A percentile compares a stretch with the other conserved stretches of the same genome.
Evolutionary conservation across 2,888 invertebrate genomes (phyloP).

Genomic region (Fabriciana adippe): DNA sequence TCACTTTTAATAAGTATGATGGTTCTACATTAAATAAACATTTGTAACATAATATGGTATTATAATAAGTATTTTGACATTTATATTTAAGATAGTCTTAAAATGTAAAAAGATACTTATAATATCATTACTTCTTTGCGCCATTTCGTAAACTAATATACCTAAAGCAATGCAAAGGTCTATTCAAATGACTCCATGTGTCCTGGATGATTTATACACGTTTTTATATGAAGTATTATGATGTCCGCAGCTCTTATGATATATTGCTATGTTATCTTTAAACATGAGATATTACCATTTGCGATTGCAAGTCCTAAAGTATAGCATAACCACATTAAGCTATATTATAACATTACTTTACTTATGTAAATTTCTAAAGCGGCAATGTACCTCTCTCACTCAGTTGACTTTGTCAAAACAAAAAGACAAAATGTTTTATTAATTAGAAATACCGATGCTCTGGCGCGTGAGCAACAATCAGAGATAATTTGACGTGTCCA

Average conservation of each 20-base stretch:
- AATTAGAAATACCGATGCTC: slow-evolving; percentile 41
- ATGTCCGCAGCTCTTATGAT: slow-evolving; percentile 27
- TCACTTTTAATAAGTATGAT: too few species aligned
- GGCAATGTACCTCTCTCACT: not conserved
- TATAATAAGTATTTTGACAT: too few species aligned
- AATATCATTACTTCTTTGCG: too few species aligned
- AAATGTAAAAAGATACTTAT: too few species aligned
- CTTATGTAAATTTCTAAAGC: too few species aligned
- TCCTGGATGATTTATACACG: slow-evolving; percentile 26
- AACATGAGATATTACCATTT: slow-evolving; percentile 19
- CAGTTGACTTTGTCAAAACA: not conserved
- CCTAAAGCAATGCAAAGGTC: slow-evolving; percentile 21
- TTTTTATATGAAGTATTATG: slow-evolving; percentile 25
- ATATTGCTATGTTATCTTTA: slow-evolving; percentile 24
- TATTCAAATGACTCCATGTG: slow-evolving; percentile 16
- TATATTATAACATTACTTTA: too few species aligned
- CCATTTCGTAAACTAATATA: not conserved
- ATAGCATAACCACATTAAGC: too few species aligned
- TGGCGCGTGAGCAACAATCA: slow-evolving; percentile 44
- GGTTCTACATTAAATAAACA: too few species aligned
- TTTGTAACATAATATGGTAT: too few species aligned
- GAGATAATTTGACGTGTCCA: slow-evolving; percentile 58
- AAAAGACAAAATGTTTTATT: slow-evolving; percentile 31
- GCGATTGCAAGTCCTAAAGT: not conserved
- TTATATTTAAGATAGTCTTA: too few species aligned